Conservation (phyloP, 2,888 invertebrate species). For the Spilarctia lutea region DNA sequence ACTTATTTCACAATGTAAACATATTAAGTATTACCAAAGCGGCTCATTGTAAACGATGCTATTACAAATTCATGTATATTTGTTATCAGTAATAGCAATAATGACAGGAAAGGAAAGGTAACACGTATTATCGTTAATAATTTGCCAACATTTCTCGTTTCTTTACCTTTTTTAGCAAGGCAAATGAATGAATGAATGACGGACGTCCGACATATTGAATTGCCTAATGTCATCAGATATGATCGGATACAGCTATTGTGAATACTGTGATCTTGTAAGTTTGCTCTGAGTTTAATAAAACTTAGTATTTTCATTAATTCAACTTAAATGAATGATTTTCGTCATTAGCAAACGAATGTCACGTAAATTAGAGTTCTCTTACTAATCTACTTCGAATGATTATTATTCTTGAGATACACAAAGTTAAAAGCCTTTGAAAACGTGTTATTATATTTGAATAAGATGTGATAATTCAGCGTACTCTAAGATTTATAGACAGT, state of each 20-base stretch:
- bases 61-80: conserved; percentile 51
- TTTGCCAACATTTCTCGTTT: conserved; percentile 83
- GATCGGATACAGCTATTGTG: conserved; percentile 16
- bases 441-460: no score
- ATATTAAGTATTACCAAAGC: conserved; percentile 67
- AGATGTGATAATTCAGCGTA: no score
- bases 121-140: conserved; percentile 78
- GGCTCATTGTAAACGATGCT: conserved; percentile 51
- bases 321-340: no score
- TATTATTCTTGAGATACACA: no score
- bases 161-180: conserved; percentile 77
- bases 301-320: no score
- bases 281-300: not conserved
- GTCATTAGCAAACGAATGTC: no score
- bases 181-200: conserved; percentile 75
- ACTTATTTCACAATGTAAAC: conserved; percentile 81
- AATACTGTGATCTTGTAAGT: not conserved
- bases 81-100: conserved; percentile 51
- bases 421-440: no score
- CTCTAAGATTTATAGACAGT: no score
- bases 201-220: conserved; percentile 64
- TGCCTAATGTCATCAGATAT: conserved; percentile 24
- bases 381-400: no score
- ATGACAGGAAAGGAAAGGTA: conserved; percentile 67
- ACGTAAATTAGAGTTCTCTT: no score